A percentile compares a stretch with the other conserved stretches of the same genome.
phyloP scores from a whole-genome alignment of 37 sponge, comb jelly and placozoan species.

The Amphimedon queenslandica region DNA sequence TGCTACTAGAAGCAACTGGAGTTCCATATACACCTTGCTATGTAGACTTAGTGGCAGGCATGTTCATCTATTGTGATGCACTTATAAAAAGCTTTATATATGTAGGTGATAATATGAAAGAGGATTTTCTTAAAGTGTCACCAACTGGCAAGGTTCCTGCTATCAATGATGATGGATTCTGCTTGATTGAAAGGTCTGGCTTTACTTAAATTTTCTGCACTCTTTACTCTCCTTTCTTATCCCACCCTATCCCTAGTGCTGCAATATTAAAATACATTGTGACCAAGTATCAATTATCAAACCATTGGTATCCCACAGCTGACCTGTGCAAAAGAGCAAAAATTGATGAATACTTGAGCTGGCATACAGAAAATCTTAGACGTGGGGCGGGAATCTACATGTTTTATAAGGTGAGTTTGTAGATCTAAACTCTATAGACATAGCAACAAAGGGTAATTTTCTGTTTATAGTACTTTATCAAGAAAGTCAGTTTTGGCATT shows the following conservation, averaged over 20 bases:
- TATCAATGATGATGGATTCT: constrained; percentile 68
- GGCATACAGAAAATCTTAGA: constrained; percentile 54
- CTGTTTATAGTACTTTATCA: constrained; percentile 6
- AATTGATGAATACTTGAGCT: constrained; percentile 67
- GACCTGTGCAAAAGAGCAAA: constrained; percentile 43
- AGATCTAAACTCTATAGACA: background rate
- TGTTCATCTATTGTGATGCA: no score
- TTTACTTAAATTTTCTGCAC: no score
- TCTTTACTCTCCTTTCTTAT: no score
- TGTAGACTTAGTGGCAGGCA: constrained; percentile 59
- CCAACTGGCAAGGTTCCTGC: constrained; percentile 60
- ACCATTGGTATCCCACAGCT: constrained; percentile 74
- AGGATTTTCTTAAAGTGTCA: constrained; percentile 40
- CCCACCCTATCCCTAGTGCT: constrained; percentile 22
- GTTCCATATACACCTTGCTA: constrained; percentile 38
- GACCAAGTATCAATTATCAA: constrained; percentile 43
- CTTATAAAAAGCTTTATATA: background rate
- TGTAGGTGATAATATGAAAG: constrained; percentile 9
- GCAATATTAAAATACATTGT: constrained; percentile 65
- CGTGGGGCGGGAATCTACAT: constrained; percentile 34
- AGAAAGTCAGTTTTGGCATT: constrained; percentile 26
- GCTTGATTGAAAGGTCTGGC: constrained; percentile 66
- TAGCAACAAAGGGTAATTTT: background rate
- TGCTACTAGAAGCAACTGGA: constrained; percentile 56
- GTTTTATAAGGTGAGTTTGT: constrained; percentile 47